These are phyloP conservation scores for Anomalospiza imberbis DNA, from an alignment of 2,797 vertebrate species.

Conservation along the genomic window DNA sequence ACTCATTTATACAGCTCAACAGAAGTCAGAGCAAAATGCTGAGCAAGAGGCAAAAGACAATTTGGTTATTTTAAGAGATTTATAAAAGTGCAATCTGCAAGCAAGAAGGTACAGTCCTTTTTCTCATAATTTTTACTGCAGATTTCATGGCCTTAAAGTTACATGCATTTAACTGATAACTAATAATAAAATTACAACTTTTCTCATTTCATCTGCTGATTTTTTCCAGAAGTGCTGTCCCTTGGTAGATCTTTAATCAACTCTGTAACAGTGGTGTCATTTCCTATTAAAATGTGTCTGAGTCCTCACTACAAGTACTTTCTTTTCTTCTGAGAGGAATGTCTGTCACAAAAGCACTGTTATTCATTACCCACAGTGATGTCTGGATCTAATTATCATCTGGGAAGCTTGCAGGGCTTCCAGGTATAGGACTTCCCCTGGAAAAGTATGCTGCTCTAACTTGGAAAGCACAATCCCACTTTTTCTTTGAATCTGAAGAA, in stretches of 20 bases:
- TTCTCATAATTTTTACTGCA: not conserved
- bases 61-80: not conserved
- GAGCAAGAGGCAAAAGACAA: constrained; percentile 31
- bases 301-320: constrained; percentile 1
- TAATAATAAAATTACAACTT: constrained; percentile 47
- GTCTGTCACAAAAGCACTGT: constrained; percentile 25
- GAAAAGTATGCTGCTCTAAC: not conserved
- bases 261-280: constrained; percentile 14
- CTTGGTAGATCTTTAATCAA: constrained; percentile 47
- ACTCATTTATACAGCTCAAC: constrained; percentile 65
- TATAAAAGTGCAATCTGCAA: not conserved
- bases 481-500: not conserved
- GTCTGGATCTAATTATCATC: constrained; percentile 47
- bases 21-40: constrained; percentile 67
- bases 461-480: not conserved
- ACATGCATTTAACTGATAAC: not conserved
- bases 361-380: constrained; percentile 43
- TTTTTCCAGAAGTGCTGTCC: constrained; percentile 26
- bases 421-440: not conserved
- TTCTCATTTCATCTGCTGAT: constrained; percentile 16
- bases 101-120: not conserved
- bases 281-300: constrained; percentile 61
- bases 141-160: not conserved
- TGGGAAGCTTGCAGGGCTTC: constrained; percentile 18
- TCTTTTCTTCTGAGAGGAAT: not conserved